These are phyloP conservation scores for Arbacia lixula DNA, from an alignment of 53 echinoderm and acorn worm species.

Conservation along the genomic window DNA sequence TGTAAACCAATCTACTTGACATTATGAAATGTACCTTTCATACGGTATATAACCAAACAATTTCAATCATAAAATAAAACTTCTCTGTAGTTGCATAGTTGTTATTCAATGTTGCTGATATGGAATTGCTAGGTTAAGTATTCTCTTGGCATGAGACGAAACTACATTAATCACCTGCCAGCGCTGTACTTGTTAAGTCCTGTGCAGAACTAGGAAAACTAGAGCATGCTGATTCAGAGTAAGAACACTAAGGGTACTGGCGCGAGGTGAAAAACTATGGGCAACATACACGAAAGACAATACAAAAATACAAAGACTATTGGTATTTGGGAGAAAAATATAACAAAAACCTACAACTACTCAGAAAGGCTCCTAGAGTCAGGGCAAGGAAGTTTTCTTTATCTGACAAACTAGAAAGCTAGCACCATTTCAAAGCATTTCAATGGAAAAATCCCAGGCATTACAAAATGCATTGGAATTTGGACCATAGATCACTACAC, in stretches of 20 bases:
- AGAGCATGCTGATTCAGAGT: too few species aligned
- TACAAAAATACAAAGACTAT: slow-evolving; percentile 11
- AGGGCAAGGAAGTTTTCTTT: slow-evolving; percentile 37
- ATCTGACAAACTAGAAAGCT: slow-evolving; percentile 50
- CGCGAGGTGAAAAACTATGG: slow-evolving; percentile 38
- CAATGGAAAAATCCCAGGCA: slow-evolving; percentile 20
- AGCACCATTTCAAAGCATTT: slow-evolving; percentile 54
- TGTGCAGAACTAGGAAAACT: too few species aligned
- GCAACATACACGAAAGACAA: slow-evolving; percentile 48
- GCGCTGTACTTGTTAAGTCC: too few species aligned
- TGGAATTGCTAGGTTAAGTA: too few species aligned
- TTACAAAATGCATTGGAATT: too few species aligned
- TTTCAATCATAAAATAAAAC: slow-evolving; percentile 28
- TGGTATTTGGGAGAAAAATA: not conserved
- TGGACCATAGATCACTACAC: too few species aligned
- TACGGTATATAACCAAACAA: slow-evolving; percentile 5
- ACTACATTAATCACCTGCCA: too few species aligned
- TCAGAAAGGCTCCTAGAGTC: slow-evolving; percentile 52
- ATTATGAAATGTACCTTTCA: not conserved
- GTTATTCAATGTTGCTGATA: too few species aligned
- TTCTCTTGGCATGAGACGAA: too few species aligned
- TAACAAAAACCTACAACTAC: slow-evolving; percentile 18
- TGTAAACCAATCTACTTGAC: slow-evolving; percentile 18
- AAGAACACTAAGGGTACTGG: too few species aligned
- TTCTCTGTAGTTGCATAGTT: slow-evolving; percentile 33